Conservation (phyloP, 2,888 invertebrate species). For the Erannis defoliaria region DNA sequence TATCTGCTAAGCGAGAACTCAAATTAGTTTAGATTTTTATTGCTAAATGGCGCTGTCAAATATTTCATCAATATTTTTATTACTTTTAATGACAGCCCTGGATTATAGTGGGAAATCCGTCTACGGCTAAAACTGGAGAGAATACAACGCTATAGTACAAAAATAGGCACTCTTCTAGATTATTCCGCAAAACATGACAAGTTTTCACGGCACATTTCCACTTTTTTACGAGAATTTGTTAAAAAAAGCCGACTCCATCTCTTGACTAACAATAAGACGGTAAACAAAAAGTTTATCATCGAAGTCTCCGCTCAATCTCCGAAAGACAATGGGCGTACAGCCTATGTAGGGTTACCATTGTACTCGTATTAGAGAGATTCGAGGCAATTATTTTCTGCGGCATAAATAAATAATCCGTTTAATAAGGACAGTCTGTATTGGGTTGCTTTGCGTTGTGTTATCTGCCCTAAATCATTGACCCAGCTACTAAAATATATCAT, state of each 20-base stretch:
- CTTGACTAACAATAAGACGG: conserved; percentile 42
- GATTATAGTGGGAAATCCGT: too few species aligned
- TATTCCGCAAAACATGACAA: conserved; percentile 3
- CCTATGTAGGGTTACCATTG: conserved; percentile 33
- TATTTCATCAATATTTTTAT: too few species aligned
- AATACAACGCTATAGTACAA: not conserved
- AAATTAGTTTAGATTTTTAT: too few species aligned
- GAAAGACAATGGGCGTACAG: conserved; percentile 47
- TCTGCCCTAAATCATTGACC: too few species aligned
- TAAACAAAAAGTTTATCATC: conserved; percentile 44
- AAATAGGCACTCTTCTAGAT: conserved; percentile 12
- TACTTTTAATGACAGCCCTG: too few species aligned
- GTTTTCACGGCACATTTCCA: conserved; percentile 10
- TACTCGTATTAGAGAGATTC: not conserved
- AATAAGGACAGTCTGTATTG: too few species aligned
- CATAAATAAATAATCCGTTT: too few species aligned
- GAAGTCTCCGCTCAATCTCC: conserved; percentile 45
- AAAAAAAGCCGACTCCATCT: conserved; percentile 25
- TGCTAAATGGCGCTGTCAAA: too few species aligned
- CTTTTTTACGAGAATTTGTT: conserved; percentile 16
- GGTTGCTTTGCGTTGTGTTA: too few species aligned
- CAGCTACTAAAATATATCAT: too few species aligned
- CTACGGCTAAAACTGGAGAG: not conserved
- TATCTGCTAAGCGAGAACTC: too few species aligned
- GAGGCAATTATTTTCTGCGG: not conserved